Percentiles rank a stretch among this genome's conserved stretches.
Conservation (phyloP, 2,113 vertebrate species). For the Turnix velox region DNA sequence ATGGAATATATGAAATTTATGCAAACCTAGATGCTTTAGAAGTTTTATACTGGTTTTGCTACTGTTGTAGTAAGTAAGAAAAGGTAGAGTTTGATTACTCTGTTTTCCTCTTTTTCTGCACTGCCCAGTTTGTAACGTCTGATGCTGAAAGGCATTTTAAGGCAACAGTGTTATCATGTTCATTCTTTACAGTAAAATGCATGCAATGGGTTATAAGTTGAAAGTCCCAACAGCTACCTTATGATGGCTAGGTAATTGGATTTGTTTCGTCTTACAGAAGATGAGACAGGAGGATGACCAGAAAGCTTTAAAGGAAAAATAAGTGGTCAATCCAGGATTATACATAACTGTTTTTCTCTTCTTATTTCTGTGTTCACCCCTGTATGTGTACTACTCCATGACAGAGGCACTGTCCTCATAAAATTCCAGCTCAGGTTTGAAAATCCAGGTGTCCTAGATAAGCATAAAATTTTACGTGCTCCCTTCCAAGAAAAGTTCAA, state of each 20-base stretch:
- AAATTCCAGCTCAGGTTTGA: constrained; percentile 37
- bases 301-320: background rate
- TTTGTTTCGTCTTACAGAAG: background rate
- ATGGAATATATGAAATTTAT: background rate
- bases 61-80: background rate
- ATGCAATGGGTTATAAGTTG: background rate
- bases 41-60: background rate
- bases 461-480: constrained; percentile 17
- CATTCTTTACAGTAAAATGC: background rate
- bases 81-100: background rate
- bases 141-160: background rate
- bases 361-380: background rate
- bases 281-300: background rate
- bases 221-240: background rate
- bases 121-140: background rate
- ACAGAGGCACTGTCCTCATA: background rate
- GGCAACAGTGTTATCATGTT: background rate
- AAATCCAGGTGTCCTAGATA: constrained; percentile 24
- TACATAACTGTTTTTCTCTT: background rate
- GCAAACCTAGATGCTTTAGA: background rate
- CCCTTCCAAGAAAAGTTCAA: constrained; percentile 46
- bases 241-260: background rate
- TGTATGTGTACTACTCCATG: accelerated
- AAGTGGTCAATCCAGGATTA: background rate
- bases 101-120: background rate